Evolutionary conservation across 2,888 invertebrate genomes (phyloP).

Genomic region (Drosophila vallismaia): DNA sequence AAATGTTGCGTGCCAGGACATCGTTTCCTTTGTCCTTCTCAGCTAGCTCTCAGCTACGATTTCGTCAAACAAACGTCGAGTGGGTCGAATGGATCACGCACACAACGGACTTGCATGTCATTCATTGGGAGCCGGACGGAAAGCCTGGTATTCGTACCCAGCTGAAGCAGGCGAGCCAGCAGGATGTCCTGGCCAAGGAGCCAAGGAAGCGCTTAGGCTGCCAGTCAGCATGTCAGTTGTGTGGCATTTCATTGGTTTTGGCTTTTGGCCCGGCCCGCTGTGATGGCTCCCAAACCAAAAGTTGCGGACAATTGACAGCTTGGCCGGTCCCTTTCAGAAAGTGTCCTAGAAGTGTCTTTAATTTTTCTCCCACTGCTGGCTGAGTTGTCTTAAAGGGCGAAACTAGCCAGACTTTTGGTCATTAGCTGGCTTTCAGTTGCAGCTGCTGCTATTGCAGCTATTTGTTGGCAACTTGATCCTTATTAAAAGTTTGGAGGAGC

Average conservation of each 20-base stretch:
- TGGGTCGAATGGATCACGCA: slow-evolving; percentile 53
- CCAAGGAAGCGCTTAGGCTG: slow-evolving; percentile 47
- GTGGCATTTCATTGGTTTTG: slow-evolving; percentile 46
- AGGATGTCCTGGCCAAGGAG: slow-evolving; percentile 15
- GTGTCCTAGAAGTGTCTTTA: slow-evolving; percentile 29
- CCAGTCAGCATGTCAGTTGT: slow-evolving; percentile 60
- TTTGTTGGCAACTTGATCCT: slow-evolving; percentile 30
- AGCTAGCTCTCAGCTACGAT: slow-evolving; percentile 53
- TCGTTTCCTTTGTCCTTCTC: slow-evolving; percentile 38
- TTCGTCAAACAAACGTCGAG: slow-evolving; percentile 61
- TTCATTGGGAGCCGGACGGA: slow-evolving; percentile 35
- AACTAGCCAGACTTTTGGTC: slow-evolving; percentile 8
- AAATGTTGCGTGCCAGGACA: slow-evolving; percentile 35
- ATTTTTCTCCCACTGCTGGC: slow-evolving; percentile 14
- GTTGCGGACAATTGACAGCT: slow-evolving; percentile 40
- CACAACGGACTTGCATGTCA: slow-evolving; percentile 51
- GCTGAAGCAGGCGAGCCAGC: neutral
- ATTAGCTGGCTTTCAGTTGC: slow-evolving; percentile 34
- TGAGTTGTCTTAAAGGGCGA: slow-evolving; percentile 15
- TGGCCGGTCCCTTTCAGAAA: slow-evolving; percentile 16
- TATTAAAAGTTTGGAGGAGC: slow-evolving; percentile 57
- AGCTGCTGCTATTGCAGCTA: slow-evolving; percentile 39
- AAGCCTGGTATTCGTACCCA: neutral
- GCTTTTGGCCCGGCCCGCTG: slow-evolving; percentile 21
- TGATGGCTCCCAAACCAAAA: slow-evolving; percentile 18